These are phyloP conservation scores for Pelmatolapia mariae DNA, from an alignment of 2,113 vertebrate genomes.

Conservation along the genomic window DNA sequence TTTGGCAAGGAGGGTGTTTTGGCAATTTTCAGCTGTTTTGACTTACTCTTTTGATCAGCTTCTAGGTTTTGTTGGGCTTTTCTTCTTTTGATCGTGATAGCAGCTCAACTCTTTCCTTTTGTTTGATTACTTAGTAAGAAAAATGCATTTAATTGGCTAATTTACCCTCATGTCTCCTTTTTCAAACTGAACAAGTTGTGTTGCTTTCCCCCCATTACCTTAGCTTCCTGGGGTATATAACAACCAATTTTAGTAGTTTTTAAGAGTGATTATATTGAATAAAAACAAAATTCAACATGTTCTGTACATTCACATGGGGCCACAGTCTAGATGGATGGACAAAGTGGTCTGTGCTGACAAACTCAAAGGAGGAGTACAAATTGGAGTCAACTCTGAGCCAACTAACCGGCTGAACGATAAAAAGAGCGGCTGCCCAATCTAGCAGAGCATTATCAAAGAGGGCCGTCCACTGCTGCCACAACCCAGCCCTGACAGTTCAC, in stretches of 20 bases:
- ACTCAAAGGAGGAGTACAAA: conserved; percentile 30
- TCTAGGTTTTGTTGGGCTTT: background rate
- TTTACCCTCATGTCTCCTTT: background rate
- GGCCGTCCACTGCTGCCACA: conserved; percentile 1
- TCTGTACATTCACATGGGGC: background rate
- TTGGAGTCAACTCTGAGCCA: conserved; percentile 58
- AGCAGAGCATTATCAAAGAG: conserved; percentile 42
- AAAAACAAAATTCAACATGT: background rate
- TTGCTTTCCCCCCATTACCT: background rate
- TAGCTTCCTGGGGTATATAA: background rate
- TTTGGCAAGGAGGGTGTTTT: background rate
- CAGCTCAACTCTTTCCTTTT: background rate
- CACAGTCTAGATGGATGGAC: conserved; percentile 1
- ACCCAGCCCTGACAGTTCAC: conserved; percentile 24
- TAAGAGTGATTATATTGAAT: background rate
- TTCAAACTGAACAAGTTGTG: background rate
- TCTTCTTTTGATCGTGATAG: background rate
- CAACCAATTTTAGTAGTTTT: background rate
- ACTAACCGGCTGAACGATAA: conserved; percentile 37
- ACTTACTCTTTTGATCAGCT: background rate
- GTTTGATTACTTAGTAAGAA: background rate
- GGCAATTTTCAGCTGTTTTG: background rate
- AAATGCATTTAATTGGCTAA: background rate
- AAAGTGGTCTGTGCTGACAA: conserved; percentile 1
- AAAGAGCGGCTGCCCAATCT: conserved; percentile 16